Percentiles rank a stretch among this genome's conserved stretches.
phyloP scores from a whole-genome alignment of 2,797 vertebrate genomes.

The Synanceia verrucosa region DNA sequence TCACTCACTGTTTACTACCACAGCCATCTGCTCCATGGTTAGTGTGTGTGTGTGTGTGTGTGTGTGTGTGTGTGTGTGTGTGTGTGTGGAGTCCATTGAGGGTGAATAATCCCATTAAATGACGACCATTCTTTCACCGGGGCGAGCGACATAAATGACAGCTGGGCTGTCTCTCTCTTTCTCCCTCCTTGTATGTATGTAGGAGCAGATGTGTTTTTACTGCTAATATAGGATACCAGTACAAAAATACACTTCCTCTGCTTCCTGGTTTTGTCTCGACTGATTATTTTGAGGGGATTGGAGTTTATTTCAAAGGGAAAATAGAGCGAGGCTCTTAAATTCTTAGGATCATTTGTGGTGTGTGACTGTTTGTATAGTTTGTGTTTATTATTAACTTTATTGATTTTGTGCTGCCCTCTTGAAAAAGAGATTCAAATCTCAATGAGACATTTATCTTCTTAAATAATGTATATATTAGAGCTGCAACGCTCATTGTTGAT shows the following conservation, averaged over 20 bases:
- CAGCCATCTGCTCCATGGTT: constrained; percentile 70
- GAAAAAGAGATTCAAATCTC: too few relatives aligned
- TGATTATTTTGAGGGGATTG: not conserved
- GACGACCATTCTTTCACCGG: constrained; percentile 67
- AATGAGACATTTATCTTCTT: too few relatives aligned
- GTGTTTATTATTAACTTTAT: too few relatives aligned
- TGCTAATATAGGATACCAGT: not conserved
- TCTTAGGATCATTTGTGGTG: too few relatives aligned
- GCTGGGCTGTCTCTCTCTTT: constrained; percentile 44
- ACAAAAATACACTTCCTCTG: too few relatives aligned
- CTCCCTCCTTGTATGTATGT: not conserved
- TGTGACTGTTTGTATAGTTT: too few relatives aligned
- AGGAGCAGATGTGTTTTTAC: constrained; percentile 42
- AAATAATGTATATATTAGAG: too few relatives aligned
- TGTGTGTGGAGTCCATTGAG: constrained; percentile 68
- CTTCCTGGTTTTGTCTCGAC: too few relatives aligned
- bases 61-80: constrained; percentile 31
- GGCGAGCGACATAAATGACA: constrained; percentile 61
- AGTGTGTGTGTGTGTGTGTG: constrained; percentile 17
- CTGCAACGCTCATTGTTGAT: too few relatives aligned
- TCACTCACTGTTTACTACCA: constrained; percentile 73
- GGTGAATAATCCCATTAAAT: constrained; percentile 79
- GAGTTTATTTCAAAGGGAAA: too few relatives aligned
- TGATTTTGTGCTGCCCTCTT: too few relatives aligned
- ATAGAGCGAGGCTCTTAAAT: too few relatives aligned